Evolutionary conservation across 2,113 vertebrate species (phyloP), one percentile per base, ranked within the genome.

Genomic region (Vidua chalybeata): DNA sequence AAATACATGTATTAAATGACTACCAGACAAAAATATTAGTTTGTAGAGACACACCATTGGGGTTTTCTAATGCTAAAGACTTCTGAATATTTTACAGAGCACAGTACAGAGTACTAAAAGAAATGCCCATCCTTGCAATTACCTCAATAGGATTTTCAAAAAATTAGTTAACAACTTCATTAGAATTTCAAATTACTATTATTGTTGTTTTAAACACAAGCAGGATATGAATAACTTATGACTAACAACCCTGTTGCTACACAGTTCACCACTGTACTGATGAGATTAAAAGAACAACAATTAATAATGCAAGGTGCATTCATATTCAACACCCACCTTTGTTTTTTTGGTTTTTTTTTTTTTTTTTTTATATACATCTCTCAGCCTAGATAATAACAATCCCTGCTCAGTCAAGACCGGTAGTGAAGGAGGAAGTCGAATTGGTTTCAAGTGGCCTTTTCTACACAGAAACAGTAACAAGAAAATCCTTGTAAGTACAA

Each of bases 201-300:
- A 72, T 39, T 71, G 16, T 39, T 92, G n/a, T 28, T 78, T 67
- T 59, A 82, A 87, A 87, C 51, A 74, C 23, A 75, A 58, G 45
- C 39, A 74, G 89, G 78, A 88, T 90, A 90, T 58, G 37, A 95
- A 15, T 80, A 96, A 93, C 55, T 83, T 23, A 62, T 91, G 87
- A 96, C 67, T 93, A 93, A 90, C 16, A 86, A 35, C 33, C 35
- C 37, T 62, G 45, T 73, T 90, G 76, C 49, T 35, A 80, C 7
- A 46, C 11, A 68, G 27, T 52, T 93, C 55, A 61, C 35, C 49
- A 68, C 15, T 11, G 26, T 16, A 45, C 17, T 48, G 31, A 82
- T 18, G 28, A 93, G 21, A 78, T 71, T 72, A 93, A 89, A 92
- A 77, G 43, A 77, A 61, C 33, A 62, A 49, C 3, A 4, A 71